Evolutionary conservation across 2,888 invertebrate genomes (phyloP).

Genomic region (Clivina fossor): DNA sequence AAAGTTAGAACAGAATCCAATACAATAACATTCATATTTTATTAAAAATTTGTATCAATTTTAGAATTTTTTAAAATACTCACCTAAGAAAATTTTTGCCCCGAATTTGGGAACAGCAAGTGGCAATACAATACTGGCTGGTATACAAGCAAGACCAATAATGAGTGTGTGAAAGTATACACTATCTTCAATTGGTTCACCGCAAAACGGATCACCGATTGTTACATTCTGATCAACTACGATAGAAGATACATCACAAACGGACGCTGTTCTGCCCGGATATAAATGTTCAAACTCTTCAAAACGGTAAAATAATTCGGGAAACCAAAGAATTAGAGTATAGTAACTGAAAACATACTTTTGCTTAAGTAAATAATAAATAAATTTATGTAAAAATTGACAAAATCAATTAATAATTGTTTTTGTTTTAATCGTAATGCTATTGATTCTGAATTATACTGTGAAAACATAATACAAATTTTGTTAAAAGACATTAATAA

Average conservation of each 20-base stretch:
- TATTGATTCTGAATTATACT: too few species aligned
- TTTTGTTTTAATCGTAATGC: too few species aligned
- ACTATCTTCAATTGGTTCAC: slow-evolving; percentile 63
- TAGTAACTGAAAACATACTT: slow-evolving; percentile 71
- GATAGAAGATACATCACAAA: slow-evolving; percentile 75
- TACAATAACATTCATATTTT: too few species aligned
- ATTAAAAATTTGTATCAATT: too few species aligned
- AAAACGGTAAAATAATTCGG: slow-evolving; percentile 82
- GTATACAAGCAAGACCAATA: slow-evolving; percentile 78
- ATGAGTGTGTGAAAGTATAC: slow-evolving; percentile 78
- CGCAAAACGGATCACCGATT: slow-evolving; percentile 59
- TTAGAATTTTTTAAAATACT: too few species aligned
- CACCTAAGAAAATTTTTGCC: slow-evolving; percentile 79
- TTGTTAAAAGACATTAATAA: too few species aligned
- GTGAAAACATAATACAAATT: too few species aligned
- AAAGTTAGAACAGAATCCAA: too few species aligned
- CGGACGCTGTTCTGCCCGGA: slow-evolving; percentile 70
- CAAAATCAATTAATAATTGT: neutral
- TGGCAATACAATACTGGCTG: slow-evolving; percentile 77
- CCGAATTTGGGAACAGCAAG: slow-evolving; percentile 78
- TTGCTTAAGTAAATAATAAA: neutral
- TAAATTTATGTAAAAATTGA: neutral
- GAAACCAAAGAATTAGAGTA: slow-evolving; percentile 91
- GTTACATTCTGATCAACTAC: slow-evolving; percentile 51
- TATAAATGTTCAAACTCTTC: slow-evolving; percentile 70